Conservation (phyloP, 2,888 invertebrate genomes). For the Sarcophaga subvicina region DNA sequence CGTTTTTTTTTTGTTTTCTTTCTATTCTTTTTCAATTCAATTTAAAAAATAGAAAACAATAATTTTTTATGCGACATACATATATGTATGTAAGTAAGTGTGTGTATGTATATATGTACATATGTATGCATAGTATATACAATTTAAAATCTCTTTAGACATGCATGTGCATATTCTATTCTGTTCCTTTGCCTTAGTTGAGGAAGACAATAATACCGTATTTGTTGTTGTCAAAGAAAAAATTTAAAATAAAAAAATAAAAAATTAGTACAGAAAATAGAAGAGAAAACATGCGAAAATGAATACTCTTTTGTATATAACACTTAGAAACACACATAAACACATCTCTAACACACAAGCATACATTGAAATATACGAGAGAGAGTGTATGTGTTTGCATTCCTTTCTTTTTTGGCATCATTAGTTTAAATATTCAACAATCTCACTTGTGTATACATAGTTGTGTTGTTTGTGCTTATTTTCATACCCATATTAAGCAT, state of each 20-base stretch:
- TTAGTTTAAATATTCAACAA: constrained; percentile 58
- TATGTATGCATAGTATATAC: too few species aligned
- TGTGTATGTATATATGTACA: too few species aligned
- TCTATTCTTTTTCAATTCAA: neutral
- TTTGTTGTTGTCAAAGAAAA: neutral
- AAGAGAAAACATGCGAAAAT: neutral
- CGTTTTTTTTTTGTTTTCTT: too few species aligned
- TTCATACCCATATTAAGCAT: constrained; percentile 11
- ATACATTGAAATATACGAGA: neutral
- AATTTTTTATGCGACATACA: neutral
- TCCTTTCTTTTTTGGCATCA: constrained; percentile 50
- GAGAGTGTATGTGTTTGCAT: neutral
- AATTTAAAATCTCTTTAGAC: neutral
- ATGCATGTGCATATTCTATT: constrained; percentile 1
- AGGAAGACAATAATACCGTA: neutral
- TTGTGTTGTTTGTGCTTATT: neutral
- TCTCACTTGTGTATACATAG: neutral
- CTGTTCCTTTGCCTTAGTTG: neutral
- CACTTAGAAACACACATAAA: neutral
- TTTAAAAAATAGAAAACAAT: neutral
- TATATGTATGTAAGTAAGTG: too few species aligned
- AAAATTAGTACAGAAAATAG: neutral
- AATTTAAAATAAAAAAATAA: neutral
- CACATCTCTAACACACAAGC: neutral
- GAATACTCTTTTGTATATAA: constrained; percentile 5